Conservation (phyloP, 2,113 vertebrate genomes). For the Podocnemis expansa region DNA sequence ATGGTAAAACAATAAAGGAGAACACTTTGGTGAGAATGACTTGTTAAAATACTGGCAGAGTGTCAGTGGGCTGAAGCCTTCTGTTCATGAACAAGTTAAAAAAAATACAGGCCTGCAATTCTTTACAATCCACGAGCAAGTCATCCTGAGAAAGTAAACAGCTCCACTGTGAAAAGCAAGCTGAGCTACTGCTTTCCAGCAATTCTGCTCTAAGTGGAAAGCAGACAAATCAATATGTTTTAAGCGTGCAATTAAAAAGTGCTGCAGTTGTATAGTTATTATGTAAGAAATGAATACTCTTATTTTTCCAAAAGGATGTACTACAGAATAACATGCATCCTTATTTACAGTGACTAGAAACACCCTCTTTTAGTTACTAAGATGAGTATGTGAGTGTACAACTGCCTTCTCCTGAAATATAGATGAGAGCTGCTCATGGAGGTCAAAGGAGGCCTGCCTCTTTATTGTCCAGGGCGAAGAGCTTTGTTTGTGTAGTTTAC, state of each 20-base stretch:
- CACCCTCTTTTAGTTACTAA: background rate
- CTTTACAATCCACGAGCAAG: constrained; percentile 1
- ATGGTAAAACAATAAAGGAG: background rate
- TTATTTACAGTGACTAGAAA: constrained; percentile 9
- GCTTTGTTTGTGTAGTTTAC: background rate
- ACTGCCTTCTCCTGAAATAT: background rate
- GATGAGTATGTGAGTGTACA: background rate
- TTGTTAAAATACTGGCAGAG: background rate
- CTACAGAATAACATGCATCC: background rate
- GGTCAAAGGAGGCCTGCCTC: fast-evolving
- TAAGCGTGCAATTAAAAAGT: constrained; percentile 38
- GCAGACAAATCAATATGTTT: constrained; percentile 39
- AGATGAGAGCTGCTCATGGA: background rate
- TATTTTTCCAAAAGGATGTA: constrained; percentile 9
- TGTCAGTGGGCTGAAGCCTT: background rate
- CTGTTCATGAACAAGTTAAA: background rate
- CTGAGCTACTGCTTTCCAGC: background rate
- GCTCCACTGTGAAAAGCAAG: background rate
- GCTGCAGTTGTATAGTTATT: background rate
- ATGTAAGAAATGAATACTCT: background rate
- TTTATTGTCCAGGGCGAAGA: background rate
- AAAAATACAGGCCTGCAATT: background rate
- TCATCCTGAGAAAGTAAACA: constrained; percentile 26
- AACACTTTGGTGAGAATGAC: background rate
- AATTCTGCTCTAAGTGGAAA: background rate